Evolutionary conservation across 2,888 invertebrate genomes (phyloP), one percentile per base, ranked within the genome.

Genomic region (Agrilus mali): DNA sequence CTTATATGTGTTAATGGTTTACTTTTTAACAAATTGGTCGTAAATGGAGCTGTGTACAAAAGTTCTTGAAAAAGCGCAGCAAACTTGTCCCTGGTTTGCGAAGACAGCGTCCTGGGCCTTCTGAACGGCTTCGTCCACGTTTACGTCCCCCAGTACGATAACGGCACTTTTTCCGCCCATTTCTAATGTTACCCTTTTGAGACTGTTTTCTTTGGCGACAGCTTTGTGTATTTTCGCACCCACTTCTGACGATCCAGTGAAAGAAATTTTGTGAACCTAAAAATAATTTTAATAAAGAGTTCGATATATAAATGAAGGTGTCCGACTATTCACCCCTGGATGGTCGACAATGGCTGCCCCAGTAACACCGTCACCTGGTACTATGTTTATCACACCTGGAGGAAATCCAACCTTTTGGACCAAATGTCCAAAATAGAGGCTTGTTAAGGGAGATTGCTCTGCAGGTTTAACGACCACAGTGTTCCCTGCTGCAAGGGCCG

Each of bases 141-240:
- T 86, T 1, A 82, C 80, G 66, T 95, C 95, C 0, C 80, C 79
- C 42, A 93, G 74, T 51, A 95, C 77, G 50, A 95, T 86, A 66
- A 86, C 89, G 1, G 95, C 94, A 39, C 90, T 92, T 67, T 95
- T 95, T 41, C 95, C 95, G 34, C 95, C 95, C 56, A 95, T 69
- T 68, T 95, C 95, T 50, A 95, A 68, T 0, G 92, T 90, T 1
- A 87, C 82, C 37, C 92, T 75, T 68, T 95, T 95, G 54, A 96
- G 67, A 47, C 86, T 86, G 0, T 74, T 74, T 36, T 68, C 64
- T 1, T 79, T 86, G 1, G 90, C 81, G 4, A 27, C 27, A 14
- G 79, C 81, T 60, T 81, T 75, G 64, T 88, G 82, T 53, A 95
- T 83, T 48, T 86, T 57, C 64, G 87, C 80, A 39, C 95, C 94